Percentiles rank a stretch among this genome's conserved stretches.
Evolutionary conservation across 2,888 invertebrate species (phyloP).

Genomic region (Drosophila recens): DNA sequence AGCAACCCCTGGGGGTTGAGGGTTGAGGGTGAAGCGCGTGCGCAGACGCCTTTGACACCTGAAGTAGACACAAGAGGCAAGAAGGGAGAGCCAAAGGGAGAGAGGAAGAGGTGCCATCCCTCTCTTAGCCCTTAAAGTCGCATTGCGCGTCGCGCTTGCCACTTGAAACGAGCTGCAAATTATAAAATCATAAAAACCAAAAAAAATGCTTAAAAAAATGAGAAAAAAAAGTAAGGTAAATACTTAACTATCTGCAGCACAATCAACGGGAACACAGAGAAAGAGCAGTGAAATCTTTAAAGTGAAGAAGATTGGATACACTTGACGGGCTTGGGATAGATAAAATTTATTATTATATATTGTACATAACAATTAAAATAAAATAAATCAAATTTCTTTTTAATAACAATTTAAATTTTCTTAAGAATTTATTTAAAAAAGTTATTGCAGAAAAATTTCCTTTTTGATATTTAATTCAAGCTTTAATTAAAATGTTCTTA

Average conservation of each 20-base stretch:
- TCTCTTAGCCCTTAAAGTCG: background rate
- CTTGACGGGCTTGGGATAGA: background rate
- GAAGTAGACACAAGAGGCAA: constrained; percentile 60
- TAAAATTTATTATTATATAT: background rate
- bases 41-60: constrained; percentile 75
- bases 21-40: constrained; percentile 51
- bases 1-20: constrained; percentile 12
- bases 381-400: too few relatives aligned
- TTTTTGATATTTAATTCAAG: too few relatives aligned
- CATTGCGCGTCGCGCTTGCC: constrained; percentile 33
- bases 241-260: constrained; percentile 33
- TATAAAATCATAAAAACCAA: constrained; percentile 74
- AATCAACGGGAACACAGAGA: constrained; percentile 26
- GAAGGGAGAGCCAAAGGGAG: too few relatives aligned
- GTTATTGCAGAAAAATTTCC: too few relatives aligned
- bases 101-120: constrained; percentile 4
- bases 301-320: background rate
- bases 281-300: background rate
- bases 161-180: constrained; percentile 70
- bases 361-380: too few relatives aligned
- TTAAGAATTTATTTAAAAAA: too few relatives aligned
- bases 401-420: too few relatives aligned
- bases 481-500: too few relatives aligned
- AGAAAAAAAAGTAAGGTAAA: constrained; percentile 16
- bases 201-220: constrained; percentile 24